Conservation (phyloP, 2,113 vertebrate genomes). For the Oriolus oriolus region DNA sequence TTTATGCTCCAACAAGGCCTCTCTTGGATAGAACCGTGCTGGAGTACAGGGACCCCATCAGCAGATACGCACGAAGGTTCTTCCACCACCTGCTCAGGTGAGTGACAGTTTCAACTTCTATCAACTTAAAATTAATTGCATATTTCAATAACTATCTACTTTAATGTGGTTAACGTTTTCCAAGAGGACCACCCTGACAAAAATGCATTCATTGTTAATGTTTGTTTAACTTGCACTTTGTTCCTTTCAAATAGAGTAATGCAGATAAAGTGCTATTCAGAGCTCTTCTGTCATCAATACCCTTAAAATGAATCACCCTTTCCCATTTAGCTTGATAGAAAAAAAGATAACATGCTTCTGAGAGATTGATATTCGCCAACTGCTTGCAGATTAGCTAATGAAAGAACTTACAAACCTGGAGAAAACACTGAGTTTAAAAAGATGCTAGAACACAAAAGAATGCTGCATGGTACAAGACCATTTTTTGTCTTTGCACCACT, state of each 20-base stretch:
- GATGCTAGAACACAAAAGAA: neutral
- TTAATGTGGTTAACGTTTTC: slow-evolving; percentile 40
- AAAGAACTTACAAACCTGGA: neutral
- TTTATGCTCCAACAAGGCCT: slow-evolving; percentile 85
- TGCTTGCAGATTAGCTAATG: neutral
- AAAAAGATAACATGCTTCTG: neutral
- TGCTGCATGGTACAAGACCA: neutral
- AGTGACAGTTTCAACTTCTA: slow-evolving; percentile 48
- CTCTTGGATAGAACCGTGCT: slow-evolving; percentile 83
- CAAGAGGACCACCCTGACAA: slow-evolving; percentile 27
- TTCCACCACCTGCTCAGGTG: slow-evolving; percentile 99
- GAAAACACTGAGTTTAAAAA: neutral
- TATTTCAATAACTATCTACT: slow-evolving; percentile 26
- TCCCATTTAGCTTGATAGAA: slow-evolving; percentile 26
- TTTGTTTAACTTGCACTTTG: slow-evolving; percentile 60
- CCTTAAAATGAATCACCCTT: slow-evolving; percentile 20
- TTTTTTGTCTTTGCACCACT: neutral
- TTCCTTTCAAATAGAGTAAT: slow-evolving; percentile 38
- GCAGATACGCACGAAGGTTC: slow-evolving; percentile 91
- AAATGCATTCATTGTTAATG: slow-evolving; percentile 26
- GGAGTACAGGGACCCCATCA: slow-evolving; percentile 88
- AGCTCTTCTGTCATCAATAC: slow-evolving; percentile 19
- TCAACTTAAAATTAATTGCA: slow-evolving; percentile 44
- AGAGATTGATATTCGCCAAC: neutral
- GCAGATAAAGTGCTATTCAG: slow-evolving; percentile 39